Evolutionary conservation across 35 echinoderm and acorn worm species (phyloP).

Genomic region (Ptychodera flava): DNA sequence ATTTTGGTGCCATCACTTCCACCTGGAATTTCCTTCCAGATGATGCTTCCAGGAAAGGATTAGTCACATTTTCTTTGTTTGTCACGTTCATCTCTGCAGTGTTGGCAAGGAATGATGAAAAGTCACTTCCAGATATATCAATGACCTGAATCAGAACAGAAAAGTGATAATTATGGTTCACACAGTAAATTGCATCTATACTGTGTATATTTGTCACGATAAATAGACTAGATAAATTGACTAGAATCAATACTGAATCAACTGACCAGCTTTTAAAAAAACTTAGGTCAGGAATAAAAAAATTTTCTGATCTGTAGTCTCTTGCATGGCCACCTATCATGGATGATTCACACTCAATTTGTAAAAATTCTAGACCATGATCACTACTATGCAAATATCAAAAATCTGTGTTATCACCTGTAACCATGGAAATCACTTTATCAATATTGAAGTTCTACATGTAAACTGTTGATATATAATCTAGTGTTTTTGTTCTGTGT

Average conservation of each 20-base stretch:
- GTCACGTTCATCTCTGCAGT: conserved; percentile 69
- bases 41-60: conserved; percentile 17
- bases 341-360: background rate
- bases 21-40: conserved; percentile 21
- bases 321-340: background rate
- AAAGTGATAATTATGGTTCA: background rate
- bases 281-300: background rate
- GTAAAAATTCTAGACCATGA: background rate
- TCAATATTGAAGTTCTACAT: too few species aligned
- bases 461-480: too few species aligned
- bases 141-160: conserved; percentile 47
- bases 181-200: background rate
- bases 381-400: too few species aligned
- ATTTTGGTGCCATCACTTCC: conserved; percentile 9
- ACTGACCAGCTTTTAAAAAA: too few species aligned
- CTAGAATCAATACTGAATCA: too few species aligned
- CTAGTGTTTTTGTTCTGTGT: too few species aligned
- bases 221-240: too few species aligned
- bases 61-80: conserved; percentile 68
- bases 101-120: conserved; percentile 49
- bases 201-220: too few species aligned
- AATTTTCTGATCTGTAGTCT: background rate
- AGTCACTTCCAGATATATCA: conserved; percentile 67
- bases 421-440: too few species aligned
- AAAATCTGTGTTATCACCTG: too few species aligned